These are phyloP conservation scores for Falco columbarius DNA, from an alignment of 2,797 vertebrate species.

Conservation along the genomic window DNA sequence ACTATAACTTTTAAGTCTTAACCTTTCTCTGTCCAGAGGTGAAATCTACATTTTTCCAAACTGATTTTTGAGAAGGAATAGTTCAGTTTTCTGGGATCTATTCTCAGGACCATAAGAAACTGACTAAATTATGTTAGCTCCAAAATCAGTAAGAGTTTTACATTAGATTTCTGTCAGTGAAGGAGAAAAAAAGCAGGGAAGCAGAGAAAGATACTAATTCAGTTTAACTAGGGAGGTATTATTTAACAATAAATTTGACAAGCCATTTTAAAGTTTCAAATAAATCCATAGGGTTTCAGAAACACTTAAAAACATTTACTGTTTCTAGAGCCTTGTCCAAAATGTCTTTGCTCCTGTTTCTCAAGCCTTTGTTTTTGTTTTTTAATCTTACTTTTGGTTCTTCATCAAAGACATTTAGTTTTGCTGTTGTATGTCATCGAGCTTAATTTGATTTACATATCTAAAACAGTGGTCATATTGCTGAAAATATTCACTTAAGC, in stretches of 20 bases:
- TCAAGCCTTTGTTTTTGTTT: background rate
- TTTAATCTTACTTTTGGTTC: background rate
- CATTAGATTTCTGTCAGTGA: background rate
- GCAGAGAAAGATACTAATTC: background rate
- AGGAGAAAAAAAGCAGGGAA: accelerated
- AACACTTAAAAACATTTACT: background rate
- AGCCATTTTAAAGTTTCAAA: background rate
- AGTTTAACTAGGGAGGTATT: background rate
- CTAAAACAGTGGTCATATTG: background rate
- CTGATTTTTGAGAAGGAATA: background rate
- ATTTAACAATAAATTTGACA: background rate
- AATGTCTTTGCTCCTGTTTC: background rate
- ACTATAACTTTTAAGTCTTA: background rate
- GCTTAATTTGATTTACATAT: background rate
- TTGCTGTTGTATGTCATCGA: background rate
- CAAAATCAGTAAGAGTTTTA: background rate
- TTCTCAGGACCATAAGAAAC: background rate
- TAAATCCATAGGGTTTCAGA: background rate
- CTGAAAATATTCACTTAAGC: background rate
- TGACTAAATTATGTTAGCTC: background rate
- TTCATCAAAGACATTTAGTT: background rate
- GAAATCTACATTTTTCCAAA: background rate
- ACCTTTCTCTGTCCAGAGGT: background rate
- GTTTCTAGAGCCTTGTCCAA: background rate
- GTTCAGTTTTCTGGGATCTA: background rate